Evolutionary conservation across 2,888 invertebrate species (phyloP), one percentile per base, ranked within the genome.

Genomic region (Eucera pruinosa): DNA sequence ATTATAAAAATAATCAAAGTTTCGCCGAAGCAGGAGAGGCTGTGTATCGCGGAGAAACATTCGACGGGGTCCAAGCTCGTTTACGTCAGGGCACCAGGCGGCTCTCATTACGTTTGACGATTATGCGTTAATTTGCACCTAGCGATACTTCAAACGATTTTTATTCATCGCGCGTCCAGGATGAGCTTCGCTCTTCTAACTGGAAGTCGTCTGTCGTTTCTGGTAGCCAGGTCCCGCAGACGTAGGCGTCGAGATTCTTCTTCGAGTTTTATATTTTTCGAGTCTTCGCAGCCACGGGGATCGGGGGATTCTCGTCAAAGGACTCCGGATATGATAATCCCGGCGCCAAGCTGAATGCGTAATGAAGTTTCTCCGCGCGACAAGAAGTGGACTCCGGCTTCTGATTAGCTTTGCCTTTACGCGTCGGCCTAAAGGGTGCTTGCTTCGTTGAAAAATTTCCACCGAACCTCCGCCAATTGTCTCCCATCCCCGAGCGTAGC

Each of bases 111-210:
- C 92, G 91, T 92, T 92, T 92, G 92, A 90, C 92, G 92, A 92
- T 92, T 92, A 92, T 92, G 92, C 92, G 89, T 92, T 92, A 92
- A 92, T 92, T 92, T 92, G 87, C 91, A 90, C 91, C 90, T 88
- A 89, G 91, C 90, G 89, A 91, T 92, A 92, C 92, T 92, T 92
- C 91, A 92, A 92, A 91, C 91, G 92, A 87, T 92, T 92, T 92
- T 92, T 92, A 92, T 92, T 92, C 92, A 92, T 91, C 88, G 90
- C 90, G 90, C 90, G 90, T 89, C 89, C 89, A 89, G 85, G 88
- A 87, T 73, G 80, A 85, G 83, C 76, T 85, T 83, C 81, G 83
- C 81, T 80, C 71, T 83, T 72, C 82, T 78, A 83, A 81, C 82
- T 78, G 82, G 74, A 81, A 83, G 83, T 83, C 83, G 83, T 67